Base-by-base conservation (phyloP, 2,113 vertebrate species). In the Agapornis roseicollis region DNA sequence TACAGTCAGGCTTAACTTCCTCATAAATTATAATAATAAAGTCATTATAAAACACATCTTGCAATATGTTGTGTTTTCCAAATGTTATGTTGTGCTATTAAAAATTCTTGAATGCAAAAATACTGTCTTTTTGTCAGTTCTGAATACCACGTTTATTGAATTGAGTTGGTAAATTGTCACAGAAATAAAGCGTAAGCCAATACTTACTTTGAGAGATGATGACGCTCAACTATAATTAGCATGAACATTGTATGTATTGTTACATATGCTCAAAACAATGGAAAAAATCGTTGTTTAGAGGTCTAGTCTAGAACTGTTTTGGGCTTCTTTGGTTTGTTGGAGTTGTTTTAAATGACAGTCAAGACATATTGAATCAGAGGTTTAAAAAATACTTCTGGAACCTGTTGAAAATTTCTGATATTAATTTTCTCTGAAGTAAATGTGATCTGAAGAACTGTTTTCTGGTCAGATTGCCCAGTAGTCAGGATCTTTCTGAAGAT, bases 191-290 rank as follows among this genome's bases (percentile, higher is more conserved):
- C 3, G 58, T 50, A 85, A 33, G 33, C 84, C 35, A 78, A 3
- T 81, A 68, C 64, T 79, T 91, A 39, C n/a, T 73, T 88, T 44
- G 37, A 80, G 35, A 93, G 47, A 72, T 25, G 0, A 78, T 60
- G 37, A 90, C 82, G 84, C 79, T 95, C 79, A 78, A 80, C 65
- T 88, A 76, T 33, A 70, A 88, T 95, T 44, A 88, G 46, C 88
- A 92, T 89, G 69, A 84, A 78, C 12, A 61, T 84, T 90, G 69
- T 55, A 70, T 52, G 85, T 94, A 92, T 95, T 96, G 88, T 96
- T 96, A 93, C 81, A 73, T 85, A 46, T 46, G 33, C 61, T 85
- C 50, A 80, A 33, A 85, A 19, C 22, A 65, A 29, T 22, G 8
- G 31, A 70, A 90, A 63, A 80, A 85, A 24, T 35, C 19, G 7